phyloP scores from a whole-genome alignment of 1,140 invertebrate species.

The Dinothrombium tinctorium region DNA sequence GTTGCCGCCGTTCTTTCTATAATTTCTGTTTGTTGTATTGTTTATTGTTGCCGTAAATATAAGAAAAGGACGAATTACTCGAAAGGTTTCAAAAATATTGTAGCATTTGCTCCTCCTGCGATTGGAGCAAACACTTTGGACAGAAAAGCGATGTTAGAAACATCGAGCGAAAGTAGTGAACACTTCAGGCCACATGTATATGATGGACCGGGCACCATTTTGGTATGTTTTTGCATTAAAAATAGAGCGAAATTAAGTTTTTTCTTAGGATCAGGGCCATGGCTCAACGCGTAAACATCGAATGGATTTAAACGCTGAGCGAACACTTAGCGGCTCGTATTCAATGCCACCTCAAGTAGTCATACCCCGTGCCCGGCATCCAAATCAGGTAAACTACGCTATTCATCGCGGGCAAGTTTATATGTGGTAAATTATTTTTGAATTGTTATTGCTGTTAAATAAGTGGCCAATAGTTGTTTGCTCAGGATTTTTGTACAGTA shows the following conservation, averaged over 20 bases:
- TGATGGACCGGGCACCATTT: conserved; percentile 6
- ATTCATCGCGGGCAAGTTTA: conserved; percentile 13
- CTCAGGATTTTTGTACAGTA: too few species aligned
- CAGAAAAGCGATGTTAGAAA: conserved; percentile 44
- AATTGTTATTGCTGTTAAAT: too few species aligned
- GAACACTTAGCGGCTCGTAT: background rate
- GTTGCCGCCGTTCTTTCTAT: conserved; percentile 17
- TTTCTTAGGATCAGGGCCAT: too few species aligned
- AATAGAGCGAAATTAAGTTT: too few species aligned
- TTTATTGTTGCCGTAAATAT: conserved; percentile 16
- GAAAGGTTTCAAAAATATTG: conserved; percentile 10
- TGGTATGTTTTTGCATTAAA: too few species aligned
- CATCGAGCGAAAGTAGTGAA: conserved; percentile 43
- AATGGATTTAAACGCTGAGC: background rate
- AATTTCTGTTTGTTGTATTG: conserved; percentile 16
- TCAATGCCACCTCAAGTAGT: conserved; percentile 13
- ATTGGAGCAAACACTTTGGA: conserved; percentile 24
- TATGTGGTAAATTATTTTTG: background rate
- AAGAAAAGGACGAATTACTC: conserved; percentile 8
- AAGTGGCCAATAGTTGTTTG: too few species aligned
- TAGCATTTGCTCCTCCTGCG: conserved; percentile 11
- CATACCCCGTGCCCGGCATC: conserved; percentile 12
- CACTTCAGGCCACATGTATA: conserved; percentile 8
- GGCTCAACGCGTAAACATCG: background rate
- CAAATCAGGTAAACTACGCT: conserved; percentile 12